Evolutionary conservation across 2,797 vertebrate genomes (phyloP), one percentile per base, ranked within the genome.

Genomic region (Buceros bicornis): DNA sequence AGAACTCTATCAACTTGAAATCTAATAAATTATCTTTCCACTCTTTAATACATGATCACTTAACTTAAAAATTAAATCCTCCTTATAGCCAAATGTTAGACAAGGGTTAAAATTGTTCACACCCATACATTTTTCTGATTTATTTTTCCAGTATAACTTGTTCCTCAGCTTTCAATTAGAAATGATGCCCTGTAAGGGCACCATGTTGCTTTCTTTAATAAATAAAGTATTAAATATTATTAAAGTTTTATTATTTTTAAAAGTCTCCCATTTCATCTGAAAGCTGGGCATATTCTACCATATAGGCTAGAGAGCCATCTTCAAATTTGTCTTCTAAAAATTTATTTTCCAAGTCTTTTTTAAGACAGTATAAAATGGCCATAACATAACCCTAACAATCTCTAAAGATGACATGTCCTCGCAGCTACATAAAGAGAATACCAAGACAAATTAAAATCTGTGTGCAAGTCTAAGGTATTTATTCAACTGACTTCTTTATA

Each of bases 1-100:
- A 42, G 37, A 90, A 92, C 94, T 90, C 47, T 29, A 89, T 85
- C 91, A 95, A 80, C 25, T 47, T 35, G 15, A 69, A 96, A 95
- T 69, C 61, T 92, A 94, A 60, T 87, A 2, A 71, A 92, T 86
- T 91, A 87, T 69, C 48, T 90, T 95, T 97, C 72, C 58, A 71
- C 16, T n/a, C 13, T 73, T 71, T 76, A 95, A 96, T 54, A 87
- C 62, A 86, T 5, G 3, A 93, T 64, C 80, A 78, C 28, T 74
- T 90, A 80, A 95, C 86, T 95, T 65, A 84, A 94, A 97, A 95
- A 50, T 73, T 8, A 97, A 97, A 62, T 94, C 29, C 21, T 25
- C 7, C 40, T 67, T 89, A 57, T 58, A 93, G 82, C 28, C 83
- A 91, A 81, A 93, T 37, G 26, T 40, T 81, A 86, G 50, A 54